Evolutionary conservation across 2,113 vertebrate species (phyloP).

Genomic region (Apeltes quadracus): DNA sequence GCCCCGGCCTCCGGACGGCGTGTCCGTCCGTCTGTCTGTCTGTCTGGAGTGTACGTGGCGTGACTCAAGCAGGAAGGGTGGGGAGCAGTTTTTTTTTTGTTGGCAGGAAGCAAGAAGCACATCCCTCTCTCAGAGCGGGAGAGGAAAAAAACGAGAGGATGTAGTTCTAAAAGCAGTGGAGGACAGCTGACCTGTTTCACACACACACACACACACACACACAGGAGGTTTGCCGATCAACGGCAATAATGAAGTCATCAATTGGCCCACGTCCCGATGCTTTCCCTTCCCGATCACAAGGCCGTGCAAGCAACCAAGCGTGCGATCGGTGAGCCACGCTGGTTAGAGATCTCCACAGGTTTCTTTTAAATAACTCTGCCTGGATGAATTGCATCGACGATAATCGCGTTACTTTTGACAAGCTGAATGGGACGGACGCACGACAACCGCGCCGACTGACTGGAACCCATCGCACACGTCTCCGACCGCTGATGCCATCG

Average conservation of each 20-base stretch:
- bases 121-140: conserved; percentile 64
- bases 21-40: conserved; percentile 41
- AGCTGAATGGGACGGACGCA: neutral
- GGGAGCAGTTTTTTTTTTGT: conserved; percentile 65
- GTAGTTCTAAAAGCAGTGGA: conserved; percentile 67
- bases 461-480: conserved; percentile 2
- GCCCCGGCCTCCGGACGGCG: conserved; percentile 8
- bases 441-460: neutral
- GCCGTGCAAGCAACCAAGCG: too few relatives aligned
- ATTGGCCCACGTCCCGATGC: neutral
- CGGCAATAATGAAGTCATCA: neutral
- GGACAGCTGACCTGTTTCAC: conserved; percentile 55
- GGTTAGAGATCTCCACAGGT: neutral
- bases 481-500: conserved; percentile 24
- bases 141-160: conserved; percentile 63
- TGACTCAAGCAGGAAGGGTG: conserved; percentile 78
- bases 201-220: conserved; percentile 18
- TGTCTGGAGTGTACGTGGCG: conserved; percentile 69
- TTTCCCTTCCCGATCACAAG: too few relatives aligned
- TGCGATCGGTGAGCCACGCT: too few relatives aligned
- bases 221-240: neutral
- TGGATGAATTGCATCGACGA: neutral
- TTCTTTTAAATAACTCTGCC: neutral
- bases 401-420: conserved; percentile 4
- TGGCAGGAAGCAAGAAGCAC: conserved; percentile 77